phyloP scores from a whole-genome alignment of 2,888 invertebrate species.

The Latrodectus elegans region DNA sequence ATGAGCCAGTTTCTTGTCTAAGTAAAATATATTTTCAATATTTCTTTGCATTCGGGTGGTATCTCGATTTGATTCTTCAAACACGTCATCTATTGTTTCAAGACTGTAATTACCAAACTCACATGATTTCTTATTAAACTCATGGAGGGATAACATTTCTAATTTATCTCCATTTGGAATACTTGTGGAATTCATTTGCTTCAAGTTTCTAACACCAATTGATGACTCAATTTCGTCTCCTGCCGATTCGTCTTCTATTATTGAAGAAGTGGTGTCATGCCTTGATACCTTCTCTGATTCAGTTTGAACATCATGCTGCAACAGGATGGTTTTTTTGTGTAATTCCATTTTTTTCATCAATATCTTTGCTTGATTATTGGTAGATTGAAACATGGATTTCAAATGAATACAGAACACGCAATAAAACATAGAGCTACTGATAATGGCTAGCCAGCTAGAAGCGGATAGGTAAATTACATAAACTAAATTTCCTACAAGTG shows the following conservation, averaged over 20 bases:
- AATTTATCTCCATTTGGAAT: neutral
- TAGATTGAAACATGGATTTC: slow-evolving; percentile 40
- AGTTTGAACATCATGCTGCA: no score
- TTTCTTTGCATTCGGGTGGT: neutral
- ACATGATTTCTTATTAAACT: neutral
- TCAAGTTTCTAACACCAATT: no score
- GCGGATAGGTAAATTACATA: slow-evolving; percentile 28
- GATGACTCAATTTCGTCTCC: neutral
- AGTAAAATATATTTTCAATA: neutral
- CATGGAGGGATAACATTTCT: neutral
- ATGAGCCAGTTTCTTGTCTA: neutral
- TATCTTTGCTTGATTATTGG: slow-evolving; percentile 24
- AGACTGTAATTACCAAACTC: neutral
- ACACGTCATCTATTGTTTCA: neutral
- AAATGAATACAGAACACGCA: slow-evolving; percentile 52
- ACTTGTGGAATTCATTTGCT: no score
- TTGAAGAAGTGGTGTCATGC: neutral
- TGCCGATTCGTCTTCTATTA: neutral
- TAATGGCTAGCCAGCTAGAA: slow-evolving; percentile 35
- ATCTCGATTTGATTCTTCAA: neutral
- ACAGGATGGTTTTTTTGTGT: neutral
- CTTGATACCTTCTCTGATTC: no score
- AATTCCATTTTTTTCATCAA: slow-evolving; percentile 17
- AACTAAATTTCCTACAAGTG: neutral
- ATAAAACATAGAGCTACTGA: slow-evolving; percentile 40